These are phyloP conservation scores for Caretta caretta DNA, from an alignment of 2,113 vertebrate genomes.

Conservation along the genomic window DNA sequence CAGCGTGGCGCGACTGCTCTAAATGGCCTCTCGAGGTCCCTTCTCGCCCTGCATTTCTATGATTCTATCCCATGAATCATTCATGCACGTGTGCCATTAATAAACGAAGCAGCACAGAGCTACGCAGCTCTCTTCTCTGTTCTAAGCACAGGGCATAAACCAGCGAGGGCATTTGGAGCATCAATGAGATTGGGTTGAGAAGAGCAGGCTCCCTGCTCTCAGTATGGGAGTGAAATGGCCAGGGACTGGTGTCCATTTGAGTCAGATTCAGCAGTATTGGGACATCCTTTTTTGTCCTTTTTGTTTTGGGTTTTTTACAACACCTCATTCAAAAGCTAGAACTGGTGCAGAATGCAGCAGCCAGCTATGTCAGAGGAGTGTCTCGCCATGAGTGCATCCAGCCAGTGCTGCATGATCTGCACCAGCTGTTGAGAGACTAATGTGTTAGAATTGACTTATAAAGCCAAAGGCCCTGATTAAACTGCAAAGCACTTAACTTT, in stretches of 20 bases:
- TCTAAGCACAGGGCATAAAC: neutral
- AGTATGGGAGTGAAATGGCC: conserved; percentile 47
- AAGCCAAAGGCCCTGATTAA: conserved; percentile 49
- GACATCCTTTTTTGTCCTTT: no score
- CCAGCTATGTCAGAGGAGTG: neutral
- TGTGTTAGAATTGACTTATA: conserved; percentile 57
- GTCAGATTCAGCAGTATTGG: conserved; percentile 34
- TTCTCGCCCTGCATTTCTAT: neutral
- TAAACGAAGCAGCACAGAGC: neutral
- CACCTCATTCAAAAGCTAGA: neutral
- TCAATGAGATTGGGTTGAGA: conserved; percentile 6
- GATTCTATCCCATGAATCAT: neutral
- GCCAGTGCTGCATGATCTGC: neutral
- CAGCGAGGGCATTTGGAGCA: neutral
- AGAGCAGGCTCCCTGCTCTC: conserved; percentile 23
- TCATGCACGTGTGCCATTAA: neutral
- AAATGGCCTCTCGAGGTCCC: neutral
- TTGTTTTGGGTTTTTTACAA: neutral
- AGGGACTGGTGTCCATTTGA: neutral
- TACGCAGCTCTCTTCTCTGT: neutral
- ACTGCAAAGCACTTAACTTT: conserved; percentile 65
- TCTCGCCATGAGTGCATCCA: neutral
- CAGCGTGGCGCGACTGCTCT: neutral
- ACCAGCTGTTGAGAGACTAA: neutral
- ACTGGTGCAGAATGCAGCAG: neutral